Percentiles rank a stretch among this genome's conserved stretches.
These are phyloP conservation scores for Oreochromis mossambicus DNA, from an alignment of 2,797 vertebrate genomes.

Conservation along the genomic window DNA sequence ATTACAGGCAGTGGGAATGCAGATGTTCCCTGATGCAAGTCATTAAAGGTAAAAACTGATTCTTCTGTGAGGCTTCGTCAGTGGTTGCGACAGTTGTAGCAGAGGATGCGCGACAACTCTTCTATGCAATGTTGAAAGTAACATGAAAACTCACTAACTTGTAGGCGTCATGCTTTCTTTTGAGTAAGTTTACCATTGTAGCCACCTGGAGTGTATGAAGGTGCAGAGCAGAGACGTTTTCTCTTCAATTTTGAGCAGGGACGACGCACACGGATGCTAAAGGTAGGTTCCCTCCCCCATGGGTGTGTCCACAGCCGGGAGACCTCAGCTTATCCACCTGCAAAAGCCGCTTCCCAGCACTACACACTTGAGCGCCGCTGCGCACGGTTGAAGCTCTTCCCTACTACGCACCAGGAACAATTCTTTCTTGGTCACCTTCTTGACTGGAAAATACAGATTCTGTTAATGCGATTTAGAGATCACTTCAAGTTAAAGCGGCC, in stretches of 20 bases:
- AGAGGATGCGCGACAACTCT: background rate
- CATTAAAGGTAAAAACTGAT: background rate
- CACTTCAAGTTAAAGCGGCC: conserved; percentile 44
- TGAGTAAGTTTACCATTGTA: background rate
- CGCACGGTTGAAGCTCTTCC: background rate
- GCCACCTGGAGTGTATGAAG: background rate
- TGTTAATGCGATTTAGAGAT: conserved; percentile 38
- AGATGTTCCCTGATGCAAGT: background rate
- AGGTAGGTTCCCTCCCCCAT: conserved; percentile 77
- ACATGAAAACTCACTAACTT: background rate
- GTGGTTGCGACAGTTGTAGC: background rate
- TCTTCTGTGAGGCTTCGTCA: background rate
- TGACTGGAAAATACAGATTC: conserved; percentile 26
- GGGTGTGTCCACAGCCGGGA: conserved; percentile 69
- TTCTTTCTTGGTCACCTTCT: conserved; percentile 34
- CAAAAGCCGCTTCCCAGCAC: conserved; percentile 47
- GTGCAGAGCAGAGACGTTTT: background rate
- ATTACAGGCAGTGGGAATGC: background rate
- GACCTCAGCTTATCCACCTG: conserved; percentile 77
- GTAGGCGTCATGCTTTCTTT: background rate
- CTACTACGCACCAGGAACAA: conserved; percentile 22
- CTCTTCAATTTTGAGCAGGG: conserved; percentile 25
- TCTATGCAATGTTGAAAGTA: background rate
- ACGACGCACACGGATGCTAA: conserved; percentile 35
- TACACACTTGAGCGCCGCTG: conserved; percentile 25